Conservation (phyloP, 1,140 invertebrate species). For the Tetramorium alpestre region DNA sequence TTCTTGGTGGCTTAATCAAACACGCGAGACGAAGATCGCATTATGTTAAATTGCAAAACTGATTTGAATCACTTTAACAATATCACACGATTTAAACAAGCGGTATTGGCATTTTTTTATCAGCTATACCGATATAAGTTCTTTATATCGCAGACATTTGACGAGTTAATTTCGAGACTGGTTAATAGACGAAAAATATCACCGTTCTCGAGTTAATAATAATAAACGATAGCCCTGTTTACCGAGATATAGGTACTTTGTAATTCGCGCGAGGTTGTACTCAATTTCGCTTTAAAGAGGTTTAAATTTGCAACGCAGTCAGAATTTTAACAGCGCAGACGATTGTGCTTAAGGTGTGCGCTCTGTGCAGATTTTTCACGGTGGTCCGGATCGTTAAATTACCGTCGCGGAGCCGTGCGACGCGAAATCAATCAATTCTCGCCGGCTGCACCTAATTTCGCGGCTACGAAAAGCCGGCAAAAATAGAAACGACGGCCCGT, state of each 20-base stretch:
- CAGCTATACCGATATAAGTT: neutral
- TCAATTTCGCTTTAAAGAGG: neutral
- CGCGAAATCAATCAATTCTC: slow-evolving; percentile 82
- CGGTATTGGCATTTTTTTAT: neutral
- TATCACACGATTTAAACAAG: neutral
- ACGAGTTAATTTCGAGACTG: neutral
- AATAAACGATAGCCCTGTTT: neutral
- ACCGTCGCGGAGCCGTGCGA: slow-evolving; percentile 72
- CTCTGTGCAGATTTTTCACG: slow-evolving; percentile 54
- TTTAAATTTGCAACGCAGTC: slow-evolving; percentile 34
- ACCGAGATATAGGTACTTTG: neutral
- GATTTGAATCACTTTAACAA: neutral
- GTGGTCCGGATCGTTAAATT: slow-evolving; percentile 75
- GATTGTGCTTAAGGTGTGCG: slow-evolving; percentile 5
- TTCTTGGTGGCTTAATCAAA: neutral
- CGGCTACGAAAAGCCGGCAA: slow-evolving; percentile 58
- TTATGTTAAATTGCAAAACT: slow-evolving; percentile 41
- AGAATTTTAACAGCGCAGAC: slow-evolving; percentile 25
- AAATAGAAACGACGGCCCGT: slow-evolving; percentile 66
- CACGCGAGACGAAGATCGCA: neutral
- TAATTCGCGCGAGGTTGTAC: neutral
- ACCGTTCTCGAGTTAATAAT: slow-evolving; percentile 17
- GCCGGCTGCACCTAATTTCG: slow-evolving; percentile 72
- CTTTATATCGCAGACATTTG: neutral
- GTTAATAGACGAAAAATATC: slow-evolving; percentile 10